Conservation (phyloP, 2,888 invertebrate genomes). For the Phortica magna region DNA sequence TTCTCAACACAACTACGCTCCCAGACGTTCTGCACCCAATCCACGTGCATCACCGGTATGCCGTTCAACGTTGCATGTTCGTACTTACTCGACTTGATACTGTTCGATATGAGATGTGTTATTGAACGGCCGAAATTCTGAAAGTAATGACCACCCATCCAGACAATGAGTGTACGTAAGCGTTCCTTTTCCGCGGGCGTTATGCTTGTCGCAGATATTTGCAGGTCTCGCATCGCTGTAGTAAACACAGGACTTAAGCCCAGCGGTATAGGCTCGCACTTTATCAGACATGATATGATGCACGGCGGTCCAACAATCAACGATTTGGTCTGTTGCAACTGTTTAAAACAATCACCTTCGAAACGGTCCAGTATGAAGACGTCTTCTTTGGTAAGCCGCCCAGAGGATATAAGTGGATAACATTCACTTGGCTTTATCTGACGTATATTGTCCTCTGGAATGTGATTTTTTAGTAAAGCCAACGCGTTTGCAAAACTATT, state of each 20-base stretch:
- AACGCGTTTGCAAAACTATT: constrained; percentile 59
- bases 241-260: constrained; percentile 88
- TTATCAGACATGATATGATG: constrained; percentile 85
- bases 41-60: constrained; percentile 86
- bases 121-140: constrained; percentile 82
- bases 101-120: constrained; percentile 90
- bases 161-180: constrained; percentile 82
- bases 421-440: constrained; percentile 85
- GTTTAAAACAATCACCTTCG: constrained; percentile 85
- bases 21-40: constrained; percentile 92
- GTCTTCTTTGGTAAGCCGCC: constrained; percentile 82
- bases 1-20: constrained; percentile 81
- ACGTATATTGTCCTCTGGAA: constrained; percentile 71
- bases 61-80: constrained; percentile 79
- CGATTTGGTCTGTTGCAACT: constrained; percentile 82
- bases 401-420: constrained; percentile 78
- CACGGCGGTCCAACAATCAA: constrained; percentile 91
- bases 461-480: constrained; percentile 64
- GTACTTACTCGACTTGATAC: constrained; percentile 87
- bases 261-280: constrained; percentile 86
- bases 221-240: constrained; percentile 87
- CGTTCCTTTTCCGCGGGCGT: constrained; percentile 79
- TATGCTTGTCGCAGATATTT: constrained; percentile 84
- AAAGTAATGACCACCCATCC: constrained; percentile 88
- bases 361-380: constrained; percentile 90